A percentile compares a stretch with the other conserved stretches of the same genome.
Conservation (phyloP, 2,888 invertebrate species). For the Pilophorus perplexus region DNA sequence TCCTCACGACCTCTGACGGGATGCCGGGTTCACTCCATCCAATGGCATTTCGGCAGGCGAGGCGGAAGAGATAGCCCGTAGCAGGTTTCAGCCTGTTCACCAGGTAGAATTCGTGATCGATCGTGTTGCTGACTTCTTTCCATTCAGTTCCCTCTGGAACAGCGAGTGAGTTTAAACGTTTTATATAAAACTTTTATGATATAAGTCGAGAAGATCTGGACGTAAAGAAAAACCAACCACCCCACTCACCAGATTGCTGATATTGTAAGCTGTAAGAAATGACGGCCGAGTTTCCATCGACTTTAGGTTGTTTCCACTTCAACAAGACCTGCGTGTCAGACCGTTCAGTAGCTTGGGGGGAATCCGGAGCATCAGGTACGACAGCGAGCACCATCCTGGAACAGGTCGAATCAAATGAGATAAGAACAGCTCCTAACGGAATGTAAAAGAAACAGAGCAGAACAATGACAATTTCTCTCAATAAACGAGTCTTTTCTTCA, state of each 20-base stretch:
- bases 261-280: slow-evolving; percentile 86
- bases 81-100: slow-evolving; percentile 74
- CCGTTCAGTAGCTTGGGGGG: slow-evolving; percentile 77
- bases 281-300: slow-evolving; percentile 87
- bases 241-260: slow-evolving; percentile 59
- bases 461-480: too few species aligned
- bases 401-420: too few species aligned
- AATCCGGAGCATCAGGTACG: slow-evolving; percentile 82
- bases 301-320: slow-evolving; percentile 89
- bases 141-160: slow-evolving; percentile 69
- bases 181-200: not conserved
- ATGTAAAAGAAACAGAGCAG: too few species aligned
- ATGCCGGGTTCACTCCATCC: slow-evolving; percentile 92
- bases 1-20: slow-evolving; percentile 71
- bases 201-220: not conserved
- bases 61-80: slow-evolving; percentile 82
- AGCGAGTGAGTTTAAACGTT: not conserved
- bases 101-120: slow-evolving; percentile 90
- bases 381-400: slow-evolving; percentile 73
- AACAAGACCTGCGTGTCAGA: slow-evolving; percentile 85
- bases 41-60: slow-evolving; percentile 84
- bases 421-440: too few species aligned
- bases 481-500: too few species aligned
- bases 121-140: slow-evolving; percentile 80
- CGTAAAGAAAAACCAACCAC: not conserved